phyloP scores from a whole-genome alignment of 2,797 vertebrate genomes.

The Balearica regulorum region DNA sequence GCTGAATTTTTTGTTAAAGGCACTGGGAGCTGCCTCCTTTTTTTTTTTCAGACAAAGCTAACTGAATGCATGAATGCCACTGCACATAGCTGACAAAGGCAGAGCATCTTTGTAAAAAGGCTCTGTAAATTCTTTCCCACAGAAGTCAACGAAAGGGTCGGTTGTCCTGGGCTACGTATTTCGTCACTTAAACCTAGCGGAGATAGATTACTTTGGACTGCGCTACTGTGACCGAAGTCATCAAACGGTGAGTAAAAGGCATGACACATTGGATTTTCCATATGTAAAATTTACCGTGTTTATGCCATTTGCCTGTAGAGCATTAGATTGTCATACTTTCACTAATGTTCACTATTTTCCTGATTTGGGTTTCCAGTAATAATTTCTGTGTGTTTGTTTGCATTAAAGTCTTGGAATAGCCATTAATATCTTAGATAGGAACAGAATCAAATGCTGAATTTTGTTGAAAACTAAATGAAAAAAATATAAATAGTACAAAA shows the following conservation, averaged over 20 bases:
- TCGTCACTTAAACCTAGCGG: constrained; percentile 84
- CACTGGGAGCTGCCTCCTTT: not conserved
- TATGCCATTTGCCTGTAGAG: not conserved
- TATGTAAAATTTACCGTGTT: not conserved
- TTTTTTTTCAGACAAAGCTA: not conserved
- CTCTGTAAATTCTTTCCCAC: constrained; percentile 78
- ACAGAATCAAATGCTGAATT: not conserved
- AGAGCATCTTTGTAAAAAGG: constrained; percentile 62
- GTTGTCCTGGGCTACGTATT: constrained; percentile 86
- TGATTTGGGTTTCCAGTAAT: not conserved
- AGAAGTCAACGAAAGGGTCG: constrained; percentile 87
- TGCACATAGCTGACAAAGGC: constrained; percentile 53
- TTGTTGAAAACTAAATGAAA: not conserved
- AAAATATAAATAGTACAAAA: not conserved
- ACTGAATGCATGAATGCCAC: constrained; percentile 54
- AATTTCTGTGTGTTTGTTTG: not conserved
- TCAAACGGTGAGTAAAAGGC: constrained; percentile 83
- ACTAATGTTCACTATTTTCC: not conserved
- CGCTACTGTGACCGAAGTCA: constrained; percentile 88
- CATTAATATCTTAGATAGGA: not conserved
- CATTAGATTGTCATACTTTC: not conserved
- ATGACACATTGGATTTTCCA: not conserved
- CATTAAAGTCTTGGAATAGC: not conserved
- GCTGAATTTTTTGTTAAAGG: constrained; percentile 9
- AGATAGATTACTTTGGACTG: constrained; percentile 89